Percentiles rank a stretch among this genome's conserved stretches.
These are phyloP conservation scores for Dipodomys spectabilis DNA, from an alignment of 2,113 vertebrate species.

Conservation along the genomic window DNA sequence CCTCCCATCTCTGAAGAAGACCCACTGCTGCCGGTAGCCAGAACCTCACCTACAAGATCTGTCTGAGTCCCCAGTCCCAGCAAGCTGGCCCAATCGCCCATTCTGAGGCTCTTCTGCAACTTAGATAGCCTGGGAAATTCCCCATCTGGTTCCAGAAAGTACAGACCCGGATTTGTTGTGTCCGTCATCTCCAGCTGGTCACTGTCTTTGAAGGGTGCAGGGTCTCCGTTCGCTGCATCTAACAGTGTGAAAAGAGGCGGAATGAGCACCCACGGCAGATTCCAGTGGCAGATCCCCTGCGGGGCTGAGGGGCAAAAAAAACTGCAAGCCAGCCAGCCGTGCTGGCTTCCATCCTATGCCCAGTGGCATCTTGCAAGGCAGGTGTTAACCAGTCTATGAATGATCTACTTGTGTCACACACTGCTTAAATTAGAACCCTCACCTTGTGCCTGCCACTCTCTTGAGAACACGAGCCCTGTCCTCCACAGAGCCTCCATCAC, in stretches of 20 bases:
- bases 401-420: background rate
- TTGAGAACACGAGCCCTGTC: background rate
- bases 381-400: background rate
- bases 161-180: background rate
- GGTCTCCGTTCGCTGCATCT: too few species aligned
- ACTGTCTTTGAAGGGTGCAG: too few species aligned
- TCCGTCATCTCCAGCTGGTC: background rate
- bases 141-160: background rate
- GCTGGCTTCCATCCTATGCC: background rate
- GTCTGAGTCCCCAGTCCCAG: background rate
- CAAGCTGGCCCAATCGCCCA: too few species aligned
- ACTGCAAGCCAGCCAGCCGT: too few species aligned
- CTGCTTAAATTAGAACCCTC: background rate
- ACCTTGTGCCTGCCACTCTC: background rate
- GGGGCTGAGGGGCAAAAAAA: too few species aligned
- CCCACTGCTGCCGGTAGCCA: background rate
- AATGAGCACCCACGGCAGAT: too few species aligned
- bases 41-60: too few species aligned
- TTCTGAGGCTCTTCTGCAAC: background rate
- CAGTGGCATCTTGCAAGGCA: background rate
- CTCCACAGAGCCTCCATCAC: too few species aligned
- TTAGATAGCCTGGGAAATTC: background rate
- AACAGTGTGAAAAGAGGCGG: too few species aligned
- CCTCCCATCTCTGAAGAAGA: rapidly evolving
- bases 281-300: too few species aligned